phyloP scores from a whole-genome alignment of 2,797 vertebrate species.

The Eulemur mongoz region DNA sequence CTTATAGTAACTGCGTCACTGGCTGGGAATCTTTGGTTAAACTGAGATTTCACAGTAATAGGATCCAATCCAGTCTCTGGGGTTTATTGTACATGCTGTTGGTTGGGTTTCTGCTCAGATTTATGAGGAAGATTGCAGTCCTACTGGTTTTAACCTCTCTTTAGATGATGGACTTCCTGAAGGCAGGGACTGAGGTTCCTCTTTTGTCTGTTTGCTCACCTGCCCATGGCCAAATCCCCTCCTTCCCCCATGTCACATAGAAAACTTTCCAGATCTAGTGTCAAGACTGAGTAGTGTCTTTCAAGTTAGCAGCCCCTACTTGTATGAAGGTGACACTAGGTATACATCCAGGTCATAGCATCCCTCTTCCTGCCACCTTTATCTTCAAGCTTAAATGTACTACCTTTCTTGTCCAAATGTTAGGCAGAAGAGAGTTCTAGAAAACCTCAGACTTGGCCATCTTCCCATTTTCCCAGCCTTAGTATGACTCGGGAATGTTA shows the following conservation, averaged over 20 bases:
- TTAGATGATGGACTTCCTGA: constrained; percentile 16
- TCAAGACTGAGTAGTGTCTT: not conserved
- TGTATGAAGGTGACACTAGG: not conserved
- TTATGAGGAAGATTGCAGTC: constrained; percentile 4
- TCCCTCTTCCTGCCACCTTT: not conserved
- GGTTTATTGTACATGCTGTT: not conserved
- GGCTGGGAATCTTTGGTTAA: constrained; percentile 73
- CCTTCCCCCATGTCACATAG: not conserved
- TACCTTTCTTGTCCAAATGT: not conserved
- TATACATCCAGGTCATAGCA: not conserved
- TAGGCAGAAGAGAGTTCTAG: constrained; percentile 7
- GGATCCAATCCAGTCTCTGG: constrained; percentile 18
- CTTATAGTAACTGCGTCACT: constrained; percentile 68
- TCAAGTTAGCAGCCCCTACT: not conserved
- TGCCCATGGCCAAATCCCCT: not conserved
- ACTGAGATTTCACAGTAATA: constrained; percentile 57
- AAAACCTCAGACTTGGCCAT: not conserved
- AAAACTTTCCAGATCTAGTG: not conserved
- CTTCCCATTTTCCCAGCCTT: not conserved
- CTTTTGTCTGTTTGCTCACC: not conserved
- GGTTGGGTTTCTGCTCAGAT: constrained; percentile 44
- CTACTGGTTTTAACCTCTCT: constrained; percentile 40
- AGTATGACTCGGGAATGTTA: not conserved
- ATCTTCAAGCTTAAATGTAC: not conserved
- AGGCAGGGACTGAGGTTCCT: not conserved